phyloP scores from a whole-genome alignment of 2,888 invertebrate genomes.

The Tinea pellionella region DNA sequence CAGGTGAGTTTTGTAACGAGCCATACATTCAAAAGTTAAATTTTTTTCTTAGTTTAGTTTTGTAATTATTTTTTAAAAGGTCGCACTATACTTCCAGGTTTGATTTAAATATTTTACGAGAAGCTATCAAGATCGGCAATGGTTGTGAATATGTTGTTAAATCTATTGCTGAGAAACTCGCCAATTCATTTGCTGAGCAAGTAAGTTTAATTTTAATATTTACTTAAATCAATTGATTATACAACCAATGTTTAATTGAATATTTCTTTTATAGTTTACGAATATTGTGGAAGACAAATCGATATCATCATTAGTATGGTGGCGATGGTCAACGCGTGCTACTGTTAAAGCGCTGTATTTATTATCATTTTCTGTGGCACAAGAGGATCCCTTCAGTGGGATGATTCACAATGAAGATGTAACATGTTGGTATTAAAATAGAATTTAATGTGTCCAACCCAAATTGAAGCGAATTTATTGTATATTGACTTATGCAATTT shows the following conservation, averaged over 20 bases:
- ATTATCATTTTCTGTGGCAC: constrained; percentile 51
- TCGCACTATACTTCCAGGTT: constrained; percentile 33
- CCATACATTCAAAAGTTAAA: constrained; percentile 16
- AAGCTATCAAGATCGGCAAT: constrained; percentile 85
- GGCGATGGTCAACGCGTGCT: constrained; percentile 54
- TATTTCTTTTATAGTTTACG: constrained; percentile 35
- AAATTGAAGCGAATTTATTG: background rate
- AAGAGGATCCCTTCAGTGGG: constrained; percentile 35
- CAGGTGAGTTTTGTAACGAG: constrained; percentile 31
- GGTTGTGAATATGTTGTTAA: constrained; percentile 86
- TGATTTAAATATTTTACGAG: constrained; percentile 77
- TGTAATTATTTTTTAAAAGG: background rate
- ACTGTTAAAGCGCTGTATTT: constrained; percentile 56
- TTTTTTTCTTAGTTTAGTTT: background rate
- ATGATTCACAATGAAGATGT: constrained; percentile 76
- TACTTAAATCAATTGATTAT: too few species aligned
- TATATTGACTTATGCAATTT: constrained; percentile 22
- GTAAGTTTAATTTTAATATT: constrained; percentile 39
- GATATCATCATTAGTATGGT: constrained; percentile 51
- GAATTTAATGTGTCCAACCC: too few species aligned
- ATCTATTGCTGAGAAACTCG: constrained; percentile 84
- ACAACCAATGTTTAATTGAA: too few species aligned
- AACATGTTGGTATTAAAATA: constrained; percentile 60
- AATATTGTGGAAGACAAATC: constrained; percentile 45
- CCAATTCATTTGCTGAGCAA: constrained; percentile 83